Evolutionary conservation across 2,888 invertebrate species (phyloP), one percentile per base, ranked within the genome.

Genomic region (Ernsta delagoae): DNA sequence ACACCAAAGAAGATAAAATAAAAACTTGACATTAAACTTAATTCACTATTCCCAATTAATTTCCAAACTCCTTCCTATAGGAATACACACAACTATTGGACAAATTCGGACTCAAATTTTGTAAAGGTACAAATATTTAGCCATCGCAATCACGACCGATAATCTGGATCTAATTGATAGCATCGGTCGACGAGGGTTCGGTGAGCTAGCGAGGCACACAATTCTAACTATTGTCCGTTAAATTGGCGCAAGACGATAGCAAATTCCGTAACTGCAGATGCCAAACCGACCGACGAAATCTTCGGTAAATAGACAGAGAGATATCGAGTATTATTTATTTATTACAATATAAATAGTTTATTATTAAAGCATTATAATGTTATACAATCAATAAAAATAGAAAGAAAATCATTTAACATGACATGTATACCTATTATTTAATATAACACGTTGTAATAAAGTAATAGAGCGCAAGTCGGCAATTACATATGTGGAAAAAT

Each of bases 191-290:
- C 77, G 79, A 12, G 16, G 78, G 73, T 71, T 74, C 74, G 74
- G 56, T 34, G 59, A 60, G 74, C 67, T 65, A 64, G 65, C 69
- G 73, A 73, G 72, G 73, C 67, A 73, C 71, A 76, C 80, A 79
- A 78, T 79, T 75, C 75, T 66, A 80, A 73, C 76, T 82, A 83
- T 82, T 81, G 80, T 76, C 76, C 76, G 75, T 76, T 77, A 78
- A 82, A 78, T 82, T 79, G 82, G 75, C 78, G 78, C 70, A 72
- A 79, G 78, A 80, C 80, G 78, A 80, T 79, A 78, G 77, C 73
- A 78, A 79, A 87, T 83, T 83, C 83, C 83, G 70, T 70, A 71
- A 72, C 77, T 75, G 79, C 75, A 80, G 78, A 83, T 82, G 77
- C 82, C 80, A 75, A 74, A n/a, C 77, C 75, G 74, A 74, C 59